These are phyloP conservation scores for Pachycephus smyrnensis DNA, from an alignment of 2,888 invertebrate genomes.

Conservation along the genomic window DNA sequence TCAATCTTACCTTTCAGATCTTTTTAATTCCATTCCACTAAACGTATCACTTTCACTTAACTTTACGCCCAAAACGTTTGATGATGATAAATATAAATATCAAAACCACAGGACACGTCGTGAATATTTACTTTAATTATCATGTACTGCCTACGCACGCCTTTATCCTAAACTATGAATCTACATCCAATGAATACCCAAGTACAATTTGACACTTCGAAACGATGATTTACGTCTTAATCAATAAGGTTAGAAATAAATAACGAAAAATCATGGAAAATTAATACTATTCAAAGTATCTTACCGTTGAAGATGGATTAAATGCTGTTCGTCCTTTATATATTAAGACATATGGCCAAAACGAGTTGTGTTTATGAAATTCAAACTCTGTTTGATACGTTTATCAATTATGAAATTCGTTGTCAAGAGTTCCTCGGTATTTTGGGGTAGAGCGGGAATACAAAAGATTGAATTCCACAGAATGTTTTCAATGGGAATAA, in stretches of 20 bases:
- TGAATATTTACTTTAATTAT: too few species aligned
- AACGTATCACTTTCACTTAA: not conserved
- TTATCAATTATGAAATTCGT: not conserved
- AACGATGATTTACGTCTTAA: not conserved
- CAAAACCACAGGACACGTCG: too few species aligned
- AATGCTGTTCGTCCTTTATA: not conserved
- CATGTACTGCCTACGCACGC: not conserved
- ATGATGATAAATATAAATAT: not conserved
- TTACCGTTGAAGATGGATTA: not conserved
- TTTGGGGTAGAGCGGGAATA: not conserved
- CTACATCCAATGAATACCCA: not conserved
- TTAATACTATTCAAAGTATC: not conserved
- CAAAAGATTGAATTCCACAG: not conserved
- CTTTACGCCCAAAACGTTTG: not conserved
- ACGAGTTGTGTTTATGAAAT: not conserved
- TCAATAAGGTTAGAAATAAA: not conserved
- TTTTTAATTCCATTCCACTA: not conserved
- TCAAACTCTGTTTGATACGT: not conserved
- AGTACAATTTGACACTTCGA: not conserved
- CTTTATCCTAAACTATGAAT: not conserved
- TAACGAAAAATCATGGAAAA: not conserved
- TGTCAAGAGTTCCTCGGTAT: not conserved
- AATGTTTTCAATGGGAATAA: not conserved
- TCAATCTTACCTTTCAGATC: constrained; percentile 28
- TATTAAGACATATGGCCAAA: not conserved